Percentiles rank a stretch among this genome's conserved stretches.
Evolutionary conservation across 2,888 invertebrate species (phyloP).

Genomic region (Margaritifera margaritifera): DNA sequence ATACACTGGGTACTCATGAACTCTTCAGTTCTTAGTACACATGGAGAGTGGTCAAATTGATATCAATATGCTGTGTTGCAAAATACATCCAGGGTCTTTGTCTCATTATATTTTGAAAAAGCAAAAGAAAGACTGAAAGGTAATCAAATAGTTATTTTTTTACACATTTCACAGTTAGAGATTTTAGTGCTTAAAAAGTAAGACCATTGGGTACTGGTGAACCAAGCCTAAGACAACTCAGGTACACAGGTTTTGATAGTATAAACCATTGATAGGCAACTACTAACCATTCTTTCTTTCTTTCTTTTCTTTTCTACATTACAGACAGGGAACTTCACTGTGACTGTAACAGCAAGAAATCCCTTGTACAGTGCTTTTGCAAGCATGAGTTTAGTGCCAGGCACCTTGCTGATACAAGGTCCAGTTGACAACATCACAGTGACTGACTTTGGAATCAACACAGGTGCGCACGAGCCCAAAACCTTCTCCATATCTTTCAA

Average conservation of each 20-base stretch:
- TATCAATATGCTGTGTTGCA: no score
- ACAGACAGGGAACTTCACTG: constrained; percentile 25
- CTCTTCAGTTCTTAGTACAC: no score
- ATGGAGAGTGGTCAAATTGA: no score
- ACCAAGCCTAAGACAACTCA: no score
- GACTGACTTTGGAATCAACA: constrained; percentile 22
- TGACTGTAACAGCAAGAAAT: constrained; percentile 31
- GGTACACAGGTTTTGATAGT: no score
- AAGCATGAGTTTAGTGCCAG: background rate
- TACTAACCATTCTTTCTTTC: no score
- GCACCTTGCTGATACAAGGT: constrained; percentile 29
- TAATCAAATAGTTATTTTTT: background rate
- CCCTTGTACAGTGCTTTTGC: constrained; percentile 17
- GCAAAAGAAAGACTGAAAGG: no score
- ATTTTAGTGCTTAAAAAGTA: background rate
- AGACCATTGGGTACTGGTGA: background rate
- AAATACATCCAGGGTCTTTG: no score
- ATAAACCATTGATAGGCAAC: no score
- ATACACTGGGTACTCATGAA: no score
- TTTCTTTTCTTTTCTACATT: constrained; percentile 10
- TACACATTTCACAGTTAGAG: background rate
- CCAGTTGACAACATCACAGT: constrained; percentile 35
- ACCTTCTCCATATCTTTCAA: constrained; percentile 46
- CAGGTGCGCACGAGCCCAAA: constrained; percentile 34
- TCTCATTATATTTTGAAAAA: no score